These are phyloP conservation scores for Ypsolopha scabrella DNA, from an alignment of 2,888 invertebrate genomes.

Conservation along the genomic window DNA sequence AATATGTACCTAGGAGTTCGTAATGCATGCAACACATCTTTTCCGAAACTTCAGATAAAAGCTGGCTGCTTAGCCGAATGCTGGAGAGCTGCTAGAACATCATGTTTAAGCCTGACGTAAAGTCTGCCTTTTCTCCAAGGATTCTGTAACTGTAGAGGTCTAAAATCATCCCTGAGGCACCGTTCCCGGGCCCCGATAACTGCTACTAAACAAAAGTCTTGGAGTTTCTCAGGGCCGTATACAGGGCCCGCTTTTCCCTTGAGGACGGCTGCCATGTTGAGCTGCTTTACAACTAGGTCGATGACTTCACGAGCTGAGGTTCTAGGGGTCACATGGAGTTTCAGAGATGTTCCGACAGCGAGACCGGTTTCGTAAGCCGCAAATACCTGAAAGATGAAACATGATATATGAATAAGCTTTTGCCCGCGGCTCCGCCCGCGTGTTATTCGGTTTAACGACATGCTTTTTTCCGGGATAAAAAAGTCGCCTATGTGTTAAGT, in stretches of 20 bases:
- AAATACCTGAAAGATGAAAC: constrained; percentile 78
- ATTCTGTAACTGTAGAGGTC: constrained; percentile 92
- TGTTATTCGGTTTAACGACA: too few species aligned
- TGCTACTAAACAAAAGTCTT: constrained; percentile 93
- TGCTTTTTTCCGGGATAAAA: too few species aligned
- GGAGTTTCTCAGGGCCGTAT: constrained; percentile 84
- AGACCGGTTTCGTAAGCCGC: constrained; percentile 97
- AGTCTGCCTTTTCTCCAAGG: constrained; percentile 96
- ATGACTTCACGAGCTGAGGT: constrained; percentile 97
- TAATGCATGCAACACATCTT: background rate
- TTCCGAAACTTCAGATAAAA: constrained; percentile 52
- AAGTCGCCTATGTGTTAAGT: too few species aligned
- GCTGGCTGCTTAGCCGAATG: constrained; percentile 88
- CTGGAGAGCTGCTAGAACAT: constrained; percentile 87
- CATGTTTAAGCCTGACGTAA: constrained; percentile 92
- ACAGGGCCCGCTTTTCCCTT: constrained; percentile 89
- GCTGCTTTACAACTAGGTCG: constrained; percentile 93
- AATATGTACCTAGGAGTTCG: background rate
- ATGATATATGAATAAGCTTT: too few species aligned
- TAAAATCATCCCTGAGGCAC: constrained; percentile 94
- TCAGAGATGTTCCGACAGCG: constrained; percentile 92
- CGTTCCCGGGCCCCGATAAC: constrained; percentile 96
- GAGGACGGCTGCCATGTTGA: constrained; percentile 91
- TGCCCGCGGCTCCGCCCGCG: too few species aligned
- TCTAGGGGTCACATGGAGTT: constrained; percentile 91